Evolutionary conservation across 2,797 vertebrate species (phyloP).

Genomic region (Coccyzus lansbergi): DNA sequence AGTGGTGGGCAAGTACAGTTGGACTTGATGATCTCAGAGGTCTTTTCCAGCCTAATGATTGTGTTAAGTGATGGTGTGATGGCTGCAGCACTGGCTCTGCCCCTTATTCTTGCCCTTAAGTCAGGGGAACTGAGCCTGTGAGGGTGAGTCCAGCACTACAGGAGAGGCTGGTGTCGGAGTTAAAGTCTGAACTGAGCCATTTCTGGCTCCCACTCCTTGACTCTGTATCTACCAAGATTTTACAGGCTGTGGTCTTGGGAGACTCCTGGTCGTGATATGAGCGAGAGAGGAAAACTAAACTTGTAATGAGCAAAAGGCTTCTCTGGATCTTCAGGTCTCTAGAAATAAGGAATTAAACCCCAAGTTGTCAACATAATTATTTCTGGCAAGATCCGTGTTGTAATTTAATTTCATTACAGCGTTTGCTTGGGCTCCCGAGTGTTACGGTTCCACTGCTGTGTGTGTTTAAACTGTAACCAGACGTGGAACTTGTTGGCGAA

Average conservation of each 20-base stretch:
- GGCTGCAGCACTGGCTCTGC: rapidly evolving
- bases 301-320: background rate
- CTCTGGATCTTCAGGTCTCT: background rate
- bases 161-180: background rate
- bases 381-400: background rate
- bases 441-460: background rate
- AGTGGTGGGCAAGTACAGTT: too few species aligned
- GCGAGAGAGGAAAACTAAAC: background rate
- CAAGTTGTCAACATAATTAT: background rate
- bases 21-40: too few species aligned
- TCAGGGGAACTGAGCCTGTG: rapidly evolving
- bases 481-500: background rate
- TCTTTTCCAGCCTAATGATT: too few species aligned
- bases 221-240: background rate
- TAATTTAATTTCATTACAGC: background rate
- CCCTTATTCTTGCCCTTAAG: background rate
- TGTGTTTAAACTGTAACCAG: background rate
- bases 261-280: background rate
- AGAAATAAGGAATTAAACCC: background rate
- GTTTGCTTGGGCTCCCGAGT: background rate
- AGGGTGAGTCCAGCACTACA: rapidly evolving
- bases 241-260: background rate
- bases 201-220: background rate
- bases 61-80: rapidly evolving
- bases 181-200: background rate